Conservation (phyloP, 2,113 vertebrate species). For the Albula goreensis region DNA sequence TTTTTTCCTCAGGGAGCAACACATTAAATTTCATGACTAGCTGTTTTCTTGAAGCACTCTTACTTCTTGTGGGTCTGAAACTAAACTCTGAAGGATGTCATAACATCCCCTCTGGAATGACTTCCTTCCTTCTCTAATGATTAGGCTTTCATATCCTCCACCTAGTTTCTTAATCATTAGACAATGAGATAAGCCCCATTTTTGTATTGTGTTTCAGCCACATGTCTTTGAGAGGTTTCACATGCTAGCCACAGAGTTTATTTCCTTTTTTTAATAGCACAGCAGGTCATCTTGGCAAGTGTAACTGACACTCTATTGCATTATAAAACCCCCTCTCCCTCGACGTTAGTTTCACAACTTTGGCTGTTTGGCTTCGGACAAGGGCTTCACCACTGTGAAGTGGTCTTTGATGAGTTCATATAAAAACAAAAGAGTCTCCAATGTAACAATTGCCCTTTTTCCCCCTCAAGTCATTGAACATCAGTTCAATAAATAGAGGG, state of each 20-base stretch:
- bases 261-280: constrained; percentile 20
- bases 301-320: constrained; percentile 5
- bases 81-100: constrained; percentile 13
- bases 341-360: constrained; percentile 17
- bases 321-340: constrained; percentile 23
- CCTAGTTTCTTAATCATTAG: not conserved
- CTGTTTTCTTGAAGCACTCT: not conserved
- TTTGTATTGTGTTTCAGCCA: constrained; percentile 16
- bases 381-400: constrained; percentile 11
- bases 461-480: constrained; percentile 15
- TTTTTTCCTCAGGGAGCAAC: not conserved
- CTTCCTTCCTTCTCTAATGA: constrained; percentile 5
- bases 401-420: constrained; percentile 20
- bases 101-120: constrained; percentile 28
- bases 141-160: constrained; percentile 18
- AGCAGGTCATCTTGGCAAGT: constrained; percentile 19
- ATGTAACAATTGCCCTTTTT: constrained; percentile 1
- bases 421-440: constrained; percentile 19
- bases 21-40: constrained; percentile 3
- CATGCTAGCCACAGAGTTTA: constrained; percentile 17
- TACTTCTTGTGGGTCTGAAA: not conserved
- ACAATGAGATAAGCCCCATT: constrained; percentile 5
- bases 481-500: not conserved
- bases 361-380: constrained; percentile 18
- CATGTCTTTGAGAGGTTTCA: not conserved